Percentiles rank a stretch among this genome's conserved stretches.
Evolutionary conservation across 2,888 invertebrate species (phyloP).

Genomic region (Meteorus colon): DNA sequence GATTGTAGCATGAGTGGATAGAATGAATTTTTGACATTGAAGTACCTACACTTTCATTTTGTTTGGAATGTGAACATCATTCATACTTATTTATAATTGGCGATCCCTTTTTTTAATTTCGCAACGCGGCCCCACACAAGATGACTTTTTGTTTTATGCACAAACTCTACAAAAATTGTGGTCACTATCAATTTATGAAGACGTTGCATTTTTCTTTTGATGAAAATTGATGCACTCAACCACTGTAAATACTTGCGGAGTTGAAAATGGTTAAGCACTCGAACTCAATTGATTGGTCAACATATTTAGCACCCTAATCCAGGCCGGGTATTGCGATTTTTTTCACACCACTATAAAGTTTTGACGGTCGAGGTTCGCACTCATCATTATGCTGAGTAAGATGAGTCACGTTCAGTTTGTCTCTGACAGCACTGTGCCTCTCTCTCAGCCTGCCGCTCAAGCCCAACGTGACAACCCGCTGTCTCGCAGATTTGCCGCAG

Average conservation of each 20-base stretch:
- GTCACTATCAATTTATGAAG: neutral
- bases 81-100: neutral
- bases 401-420: neutral
- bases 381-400: neutral
- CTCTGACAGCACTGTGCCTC: neutral
- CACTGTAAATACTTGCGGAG: neutral
- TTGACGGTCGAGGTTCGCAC: neutral
- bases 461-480: constrained; percentile 51
- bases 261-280: constrained; percentile 24
- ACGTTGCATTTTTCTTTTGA: neutral
- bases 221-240: neutral
- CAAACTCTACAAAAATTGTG: neutral
- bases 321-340: constrained; percentile 60
- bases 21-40: neutral
- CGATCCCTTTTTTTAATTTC: neutral
- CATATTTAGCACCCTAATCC: constrained; percentile 60
- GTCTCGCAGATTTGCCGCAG: constrained; percentile 67
- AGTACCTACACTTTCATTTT: neutral
- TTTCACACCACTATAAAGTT: constrained; percentile 40
- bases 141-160: neutral
- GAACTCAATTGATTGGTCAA: constrained; percentile 42
- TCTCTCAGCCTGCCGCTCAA: neutral
- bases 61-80: neutral
- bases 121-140: neutral
- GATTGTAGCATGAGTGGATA: neutral